Evolutionary conservation across 2,113 vertebrate genomes (phyloP).

Genomic region (Nycticebus coucang): DNA sequence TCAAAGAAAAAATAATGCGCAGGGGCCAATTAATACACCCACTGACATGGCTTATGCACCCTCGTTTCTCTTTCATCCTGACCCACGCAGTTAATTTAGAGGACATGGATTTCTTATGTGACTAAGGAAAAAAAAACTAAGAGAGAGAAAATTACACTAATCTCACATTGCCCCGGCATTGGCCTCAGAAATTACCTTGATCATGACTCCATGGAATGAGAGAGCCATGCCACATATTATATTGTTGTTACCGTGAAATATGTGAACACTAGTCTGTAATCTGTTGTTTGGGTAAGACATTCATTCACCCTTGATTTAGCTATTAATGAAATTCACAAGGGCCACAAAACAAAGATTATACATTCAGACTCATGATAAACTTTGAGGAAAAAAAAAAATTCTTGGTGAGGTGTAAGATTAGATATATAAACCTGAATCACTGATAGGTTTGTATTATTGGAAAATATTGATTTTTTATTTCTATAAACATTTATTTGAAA

Average conservation of each 20-base stretch:
- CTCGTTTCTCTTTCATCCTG: background rate
- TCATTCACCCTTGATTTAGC: background rate
- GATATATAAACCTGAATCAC: background rate
- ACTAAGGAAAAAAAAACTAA: background rate
- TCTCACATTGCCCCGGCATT: background rate
- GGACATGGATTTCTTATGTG: conserved; percentile 10
- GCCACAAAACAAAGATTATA: background rate
- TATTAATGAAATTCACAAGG: background rate
- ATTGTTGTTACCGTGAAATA: background rate
- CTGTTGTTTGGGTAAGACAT: background rate
- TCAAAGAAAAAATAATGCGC: conserved; percentile 55
- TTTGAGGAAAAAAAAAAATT: background rate
- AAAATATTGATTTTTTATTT: background rate
- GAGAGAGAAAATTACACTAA: background rate
- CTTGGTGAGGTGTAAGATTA: background rate
- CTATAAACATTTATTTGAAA: background rate
- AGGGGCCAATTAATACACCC: conserved; percentile 53
- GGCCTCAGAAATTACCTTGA: conserved; percentile 2
- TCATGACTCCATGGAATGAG: background rate
- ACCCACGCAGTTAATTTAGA: conserved; percentile 38
- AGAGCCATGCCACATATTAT: background rate
- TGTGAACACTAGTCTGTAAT: background rate
- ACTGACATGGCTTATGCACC: background rate
- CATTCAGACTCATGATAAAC: background rate
- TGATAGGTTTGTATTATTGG: background rate